A percentile compares a stretch with the other conserved stretches of the same genome.
These are phyloP conservation scores for Isoperla grammatica DNA, from an alignment of 2,888 invertebrate genomes.

Conservation along the genomic window DNA sequence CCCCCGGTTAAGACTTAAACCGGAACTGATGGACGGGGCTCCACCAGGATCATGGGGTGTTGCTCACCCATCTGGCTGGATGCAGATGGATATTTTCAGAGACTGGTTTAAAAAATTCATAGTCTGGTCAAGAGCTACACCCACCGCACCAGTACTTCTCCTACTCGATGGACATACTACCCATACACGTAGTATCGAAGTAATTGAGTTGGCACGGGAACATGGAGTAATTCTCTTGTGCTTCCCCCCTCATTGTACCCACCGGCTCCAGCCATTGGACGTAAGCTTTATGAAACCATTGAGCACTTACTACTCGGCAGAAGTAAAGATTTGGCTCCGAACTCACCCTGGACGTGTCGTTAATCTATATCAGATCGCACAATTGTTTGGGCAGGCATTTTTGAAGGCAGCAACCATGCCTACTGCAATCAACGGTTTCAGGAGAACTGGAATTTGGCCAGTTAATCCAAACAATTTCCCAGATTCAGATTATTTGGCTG, in stretches of 20 bases:
- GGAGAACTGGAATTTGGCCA: constrained; percentile 1
- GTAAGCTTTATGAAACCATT: neutral
- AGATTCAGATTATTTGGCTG: neutral
- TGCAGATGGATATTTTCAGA: too few relatives aligned
- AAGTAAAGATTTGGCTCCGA: neutral
- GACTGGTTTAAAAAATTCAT: too few relatives aligned
- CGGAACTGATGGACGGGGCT: constrained; percentile 36
- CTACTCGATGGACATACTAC: neutral
- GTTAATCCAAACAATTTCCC: neutral
- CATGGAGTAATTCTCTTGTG: neutral
- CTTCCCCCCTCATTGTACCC: too few relatives aligned
- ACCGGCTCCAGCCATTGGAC: too few relatives aligned
- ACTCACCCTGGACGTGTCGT: neutral
- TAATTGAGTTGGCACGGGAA: constrained; percentile 5
- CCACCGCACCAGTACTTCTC: neutral
- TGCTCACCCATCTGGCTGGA: constrained; percentile 35
- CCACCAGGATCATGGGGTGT: constrained; percentile 35
- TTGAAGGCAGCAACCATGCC: constrained; percentile 17
- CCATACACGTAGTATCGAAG: neutral
- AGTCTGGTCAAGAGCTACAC: neutral
- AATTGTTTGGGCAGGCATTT: constrained; percentile 22
- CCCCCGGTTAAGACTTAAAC: constrained; percentile 37
- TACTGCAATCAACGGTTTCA: constrained; percentile 1
- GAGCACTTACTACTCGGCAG: neutral
- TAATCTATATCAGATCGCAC: neutral